Evolutionary conservation across 2,113 vertebrate species (phyloP).

Genomic region (Caranx melampygus): DNA sequence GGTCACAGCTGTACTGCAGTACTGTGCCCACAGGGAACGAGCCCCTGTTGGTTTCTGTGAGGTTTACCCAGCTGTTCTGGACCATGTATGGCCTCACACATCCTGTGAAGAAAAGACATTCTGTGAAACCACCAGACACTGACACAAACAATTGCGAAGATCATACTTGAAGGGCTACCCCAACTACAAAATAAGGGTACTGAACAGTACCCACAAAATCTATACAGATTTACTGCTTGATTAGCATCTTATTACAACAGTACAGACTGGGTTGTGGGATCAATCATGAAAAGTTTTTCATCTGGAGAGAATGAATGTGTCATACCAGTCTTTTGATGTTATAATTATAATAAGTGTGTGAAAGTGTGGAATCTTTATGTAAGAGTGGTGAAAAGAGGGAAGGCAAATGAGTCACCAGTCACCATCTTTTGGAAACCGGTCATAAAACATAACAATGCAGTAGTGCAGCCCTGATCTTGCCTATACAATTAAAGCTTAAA

Average conservation of each 20-base stretch:
- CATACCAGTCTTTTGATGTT: too few relatives aligned
- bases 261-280: neutral
- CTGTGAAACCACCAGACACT: conserved; percentile 27
- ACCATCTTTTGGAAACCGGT: neutral
- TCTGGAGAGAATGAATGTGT: neutral
- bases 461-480: too few relatives aligned
- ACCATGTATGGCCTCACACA: conserved; percentile 82
- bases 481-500: neutral
- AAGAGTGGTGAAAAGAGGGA: neutral
- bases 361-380: neutral
- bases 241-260: too few relatives aligned
- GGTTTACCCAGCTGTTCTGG: conserved; percentile 84
- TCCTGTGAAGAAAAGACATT: conserved; percentile 64
- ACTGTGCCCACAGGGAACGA: conserved; percentile 82
- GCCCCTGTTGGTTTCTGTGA: conserved; percentile 83
- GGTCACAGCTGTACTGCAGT: conserved; percentile 85
- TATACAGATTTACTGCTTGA: too few relatives aligned
- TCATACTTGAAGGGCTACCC: neutral
- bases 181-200: neutral
- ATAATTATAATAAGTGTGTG: neutral
- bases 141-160: too few relatives aligned
- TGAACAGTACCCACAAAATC: neutral
- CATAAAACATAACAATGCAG: neutral
- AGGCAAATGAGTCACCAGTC: neutral
- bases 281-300: neutral